Conservation (phyloP, 1,140 invertebrate genomes). For the Drosophila carrolli region DNA sequence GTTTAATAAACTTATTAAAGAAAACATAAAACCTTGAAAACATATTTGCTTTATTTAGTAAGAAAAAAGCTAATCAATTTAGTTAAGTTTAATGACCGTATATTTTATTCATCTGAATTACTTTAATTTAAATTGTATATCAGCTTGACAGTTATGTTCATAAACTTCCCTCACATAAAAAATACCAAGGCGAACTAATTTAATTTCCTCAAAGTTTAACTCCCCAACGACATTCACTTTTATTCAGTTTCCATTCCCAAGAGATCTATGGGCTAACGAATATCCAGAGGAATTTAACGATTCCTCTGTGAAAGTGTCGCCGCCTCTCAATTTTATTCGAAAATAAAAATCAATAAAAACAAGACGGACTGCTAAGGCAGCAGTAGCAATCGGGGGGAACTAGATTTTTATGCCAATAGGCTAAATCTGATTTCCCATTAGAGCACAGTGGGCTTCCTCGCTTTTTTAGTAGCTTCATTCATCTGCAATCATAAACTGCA, state of each 20-base stretch:
- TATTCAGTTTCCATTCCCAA: constrained; percentile 12
- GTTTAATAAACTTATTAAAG: not conserved
- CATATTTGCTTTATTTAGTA: too few relatives aligned
- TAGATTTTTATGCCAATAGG: constrained; percentile 42
- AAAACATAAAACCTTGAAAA: not conserved
- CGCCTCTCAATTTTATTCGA: constrained; percentile 23
- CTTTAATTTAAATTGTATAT: constrained; percentile 8
- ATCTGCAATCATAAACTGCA: constrained; percentile 61
- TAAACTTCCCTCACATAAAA: constrained; percentile 16
- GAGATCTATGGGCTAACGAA: not conserved
- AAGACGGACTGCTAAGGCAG: not conserved
- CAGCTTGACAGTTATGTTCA: constrained; percentile 9
- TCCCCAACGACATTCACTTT: constrained; percentile 17
- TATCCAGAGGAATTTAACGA: constrained; percentile 7
- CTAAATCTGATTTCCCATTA: constrained; percentile 49
- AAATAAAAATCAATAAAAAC: constrained; percentile 58
- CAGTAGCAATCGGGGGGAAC: not conserved
- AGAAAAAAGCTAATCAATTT: not conserved
- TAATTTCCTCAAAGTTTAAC: constrained; percentile 30
- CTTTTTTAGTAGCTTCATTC: constrained; percentile 46
- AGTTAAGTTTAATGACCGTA: not conserved
- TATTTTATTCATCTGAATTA: constrained; percentile 4
- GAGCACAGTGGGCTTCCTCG: constrained; percentile 49
- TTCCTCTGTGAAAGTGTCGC: constrained; percentile 33
- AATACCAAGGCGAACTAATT: constrained; percentile 19